phyloP scores from a whole-genome alignment of 2,888 invertebrate species.

The Megastigmus dorsalis region DNA sequence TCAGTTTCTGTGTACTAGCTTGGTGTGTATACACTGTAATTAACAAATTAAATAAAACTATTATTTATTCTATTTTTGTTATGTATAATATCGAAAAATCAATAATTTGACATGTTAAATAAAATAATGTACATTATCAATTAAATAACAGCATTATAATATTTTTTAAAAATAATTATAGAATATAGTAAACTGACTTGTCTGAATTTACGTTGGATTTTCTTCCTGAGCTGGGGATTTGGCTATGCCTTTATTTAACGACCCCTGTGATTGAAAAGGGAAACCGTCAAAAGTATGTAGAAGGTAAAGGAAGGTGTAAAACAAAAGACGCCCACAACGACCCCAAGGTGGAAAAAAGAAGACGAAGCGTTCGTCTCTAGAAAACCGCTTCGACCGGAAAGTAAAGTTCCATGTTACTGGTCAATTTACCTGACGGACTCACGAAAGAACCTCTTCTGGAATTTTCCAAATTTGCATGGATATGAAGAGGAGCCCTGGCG shows the following conservation, averaged over 20 bases:
- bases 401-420: constrained; percentile 4
- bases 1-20: constrained; percentile 7
- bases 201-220: no score
- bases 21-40: neutral
- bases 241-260: no score
- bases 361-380: no score
- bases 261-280: no score
- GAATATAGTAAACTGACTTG: no score
- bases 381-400: neutral
- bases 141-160: no score
- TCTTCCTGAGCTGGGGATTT: no score
- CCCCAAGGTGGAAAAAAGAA: neutral
- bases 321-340: no score
- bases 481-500: no score
- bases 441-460: neutral
- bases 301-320: neutral
- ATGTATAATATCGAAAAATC: neutral
- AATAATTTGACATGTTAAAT: neutral
- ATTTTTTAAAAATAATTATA: no score
- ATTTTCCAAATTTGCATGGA: constrained; percentile 25
- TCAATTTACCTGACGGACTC: constrained; percentile 9
- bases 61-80: no score
- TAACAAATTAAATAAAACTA: no score
- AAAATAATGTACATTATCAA: neutral
- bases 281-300: neutral